Evolutionary conservation across 2,888 invertebrate species (phyloP).

Genomic region (Clunio marinus): DNA sequence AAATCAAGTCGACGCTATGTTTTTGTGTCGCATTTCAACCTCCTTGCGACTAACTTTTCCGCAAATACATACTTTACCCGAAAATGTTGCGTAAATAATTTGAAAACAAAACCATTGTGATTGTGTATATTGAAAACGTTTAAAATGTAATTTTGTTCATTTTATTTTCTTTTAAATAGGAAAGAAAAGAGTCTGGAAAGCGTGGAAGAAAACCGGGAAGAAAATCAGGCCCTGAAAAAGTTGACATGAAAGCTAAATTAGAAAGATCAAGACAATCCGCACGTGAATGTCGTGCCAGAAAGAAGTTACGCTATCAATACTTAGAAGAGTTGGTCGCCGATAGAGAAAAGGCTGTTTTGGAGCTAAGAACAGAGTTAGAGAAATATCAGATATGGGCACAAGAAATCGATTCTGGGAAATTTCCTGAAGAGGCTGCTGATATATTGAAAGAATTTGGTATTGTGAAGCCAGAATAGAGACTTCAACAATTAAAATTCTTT

Average conservation of each 20-base stretch:
- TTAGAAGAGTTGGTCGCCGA: conserved; percentile 91
- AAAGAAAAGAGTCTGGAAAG: conserved; percentile 76
- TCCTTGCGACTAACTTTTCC: too few species aligned
- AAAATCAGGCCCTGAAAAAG: conserved; percentile 82
- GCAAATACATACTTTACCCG: too few species aligned
- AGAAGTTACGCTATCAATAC: conserved; percentile 95
- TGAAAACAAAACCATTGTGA: not conserved
- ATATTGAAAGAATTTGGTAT: conserved; percentile 70
- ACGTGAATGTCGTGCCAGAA: conserved; percentile 92
- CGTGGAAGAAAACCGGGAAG: conserved; percentile 87
- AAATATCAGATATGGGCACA: conserved; percentile 78
- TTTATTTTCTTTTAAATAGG: conserved; percentile 43
- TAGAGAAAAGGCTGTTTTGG: conserved; percentile 85
- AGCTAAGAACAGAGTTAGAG: conserved; percentile 83
- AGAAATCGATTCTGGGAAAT: conserved; percentile 74
- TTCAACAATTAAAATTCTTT: too few species aligned
- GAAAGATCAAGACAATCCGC: conserved; percentile 96
- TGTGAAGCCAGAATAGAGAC: conserved; percentile 61
- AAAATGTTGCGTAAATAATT: too few species aligned
- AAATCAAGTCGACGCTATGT: too few species aligned
- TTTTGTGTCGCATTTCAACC: too few species aligned
- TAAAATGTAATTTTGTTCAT: too few species aligned
- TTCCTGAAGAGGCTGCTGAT: conserved; percentile 73
- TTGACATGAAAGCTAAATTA: conserved; percentile 91
- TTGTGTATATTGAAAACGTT: too few species aligned